A percentile compares a stretch with the other conserved stretches of the same genome.
These are phyloP conservation scores for Sclerodermus sp. DNA, from an alignment of 2,888 invertebrate species.

Conservation along the genomic window DNA sequence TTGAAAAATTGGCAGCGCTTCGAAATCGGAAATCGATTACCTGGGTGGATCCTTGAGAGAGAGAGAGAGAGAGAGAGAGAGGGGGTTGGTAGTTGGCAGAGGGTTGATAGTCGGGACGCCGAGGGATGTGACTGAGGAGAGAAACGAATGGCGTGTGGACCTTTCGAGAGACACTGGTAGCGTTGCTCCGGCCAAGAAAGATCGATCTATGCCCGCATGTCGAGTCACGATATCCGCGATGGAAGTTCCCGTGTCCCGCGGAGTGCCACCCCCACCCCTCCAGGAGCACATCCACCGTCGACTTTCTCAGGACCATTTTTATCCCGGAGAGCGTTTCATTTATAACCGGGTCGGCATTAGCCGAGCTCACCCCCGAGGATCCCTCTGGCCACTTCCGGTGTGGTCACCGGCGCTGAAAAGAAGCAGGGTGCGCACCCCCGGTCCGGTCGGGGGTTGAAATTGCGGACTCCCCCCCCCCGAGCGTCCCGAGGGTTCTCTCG, in stretches of 20 bases:
- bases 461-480: too few species aligned
- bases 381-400: too few species aligned
- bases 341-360: too few species aligned
- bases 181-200: constrained; percentile 9
- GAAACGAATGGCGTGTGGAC: constrained; percentile 26
- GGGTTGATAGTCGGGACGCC: too few species aligned
- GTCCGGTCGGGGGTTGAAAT: too few species aligned
- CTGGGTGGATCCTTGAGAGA: constrained; percentile 21
- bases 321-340: constrained; percentile 39
- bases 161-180: constrained; percentile 20
- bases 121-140: constrained; percentile 16
- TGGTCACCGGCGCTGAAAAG: too few species aligned
- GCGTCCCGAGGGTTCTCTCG: too few species aligned
- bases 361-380: too few species aligned
- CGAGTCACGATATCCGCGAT: constrained; percentile 20
- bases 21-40: constrained; percentile 53
- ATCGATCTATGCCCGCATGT: constrained; percentile 22
- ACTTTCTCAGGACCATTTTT: constrained; percentile 13
- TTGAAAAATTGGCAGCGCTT: constrained; percentile 49
- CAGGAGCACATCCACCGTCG: too few species aligned
- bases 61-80: neutral
- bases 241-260: neutral
- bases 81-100: neutral
- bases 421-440: too few species aligned
- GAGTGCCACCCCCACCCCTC: too few species aligned